A percentile compares a stretch with the other conserved stretches of the same genome.
phyloP scores from a whole-genome alignment of 2,888 invertebrate genomes.

The Ophion ellenae region DNA sequence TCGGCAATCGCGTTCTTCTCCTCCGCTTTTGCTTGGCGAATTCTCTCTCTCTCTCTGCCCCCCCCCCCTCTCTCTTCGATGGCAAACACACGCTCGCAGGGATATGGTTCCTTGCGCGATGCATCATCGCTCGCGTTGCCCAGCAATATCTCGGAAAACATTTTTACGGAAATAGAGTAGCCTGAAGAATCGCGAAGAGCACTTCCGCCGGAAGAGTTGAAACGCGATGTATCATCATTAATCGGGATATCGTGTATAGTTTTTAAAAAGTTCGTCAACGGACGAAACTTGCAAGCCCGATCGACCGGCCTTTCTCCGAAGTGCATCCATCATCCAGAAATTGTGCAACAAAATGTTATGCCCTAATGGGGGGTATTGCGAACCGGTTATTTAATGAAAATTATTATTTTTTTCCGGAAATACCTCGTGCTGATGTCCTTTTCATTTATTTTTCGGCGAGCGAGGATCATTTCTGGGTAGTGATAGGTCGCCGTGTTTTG shows the following conservation, averaged over 20 bases:
- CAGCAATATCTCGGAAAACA: conserved; percentile 18
- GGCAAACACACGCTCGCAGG: background rate
- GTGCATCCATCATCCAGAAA: no score
- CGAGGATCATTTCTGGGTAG: no score
- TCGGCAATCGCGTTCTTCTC: conserved; percentile 37
- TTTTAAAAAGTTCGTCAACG: background rate
- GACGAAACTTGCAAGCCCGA: background rate
- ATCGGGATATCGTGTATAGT: background rate
- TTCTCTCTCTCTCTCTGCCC: conserved; percentile 6
- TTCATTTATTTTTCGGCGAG: no score
- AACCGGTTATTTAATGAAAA: no score
- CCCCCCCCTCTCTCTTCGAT: background rate
- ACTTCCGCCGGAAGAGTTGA: background rate
- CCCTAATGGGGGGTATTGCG: no score
- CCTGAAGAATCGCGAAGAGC: conserved; percentile 9
- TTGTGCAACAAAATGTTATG: no score
- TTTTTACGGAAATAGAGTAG: conserved; percentile 15
- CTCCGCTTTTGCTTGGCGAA: conserved; percentile 14
- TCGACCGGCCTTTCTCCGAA: no score
- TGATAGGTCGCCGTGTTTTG: no score
- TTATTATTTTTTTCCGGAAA: no score
- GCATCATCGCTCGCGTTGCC: conserved; percentile 17
- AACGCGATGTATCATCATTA: background rate
- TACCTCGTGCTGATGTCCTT: no score
- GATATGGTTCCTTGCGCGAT: background rate